These are phyloP conservation scores for Acyrthosiphon pisum DNA, from an alignment of 1,140 invertebrate genomes.

Conservation along the genomic window DNA sequence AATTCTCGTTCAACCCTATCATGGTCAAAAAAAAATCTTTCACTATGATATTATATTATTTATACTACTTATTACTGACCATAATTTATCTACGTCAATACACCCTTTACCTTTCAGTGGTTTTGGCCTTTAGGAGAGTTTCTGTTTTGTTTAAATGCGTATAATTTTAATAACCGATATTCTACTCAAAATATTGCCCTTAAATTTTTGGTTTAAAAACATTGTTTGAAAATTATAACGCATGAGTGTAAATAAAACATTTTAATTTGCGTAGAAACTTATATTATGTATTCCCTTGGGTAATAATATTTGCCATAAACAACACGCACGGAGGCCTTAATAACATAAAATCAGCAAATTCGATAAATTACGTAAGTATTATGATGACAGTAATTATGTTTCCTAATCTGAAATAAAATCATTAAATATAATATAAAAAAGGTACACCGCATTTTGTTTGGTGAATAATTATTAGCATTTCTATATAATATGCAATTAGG, in stretches of 20 bases:
- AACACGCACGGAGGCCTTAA: neutral
- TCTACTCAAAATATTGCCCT: neutral
- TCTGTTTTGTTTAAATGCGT: neutral
- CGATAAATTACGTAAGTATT: neutral
- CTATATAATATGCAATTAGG: neutral
- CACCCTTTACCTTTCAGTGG: neutral
- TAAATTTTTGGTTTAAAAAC: neutral
- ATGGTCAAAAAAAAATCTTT: neutral
- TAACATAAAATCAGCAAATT: constrained; percentile 5
- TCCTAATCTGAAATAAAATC: constrained; percentile 9
- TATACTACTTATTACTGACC: neutral
- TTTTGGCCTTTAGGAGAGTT: neutral
- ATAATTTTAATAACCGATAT: neutral
- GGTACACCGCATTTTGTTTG: neutral
- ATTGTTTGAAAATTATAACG: neutral
- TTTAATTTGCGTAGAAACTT: neutral
- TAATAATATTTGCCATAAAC: neutral
- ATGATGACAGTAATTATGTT: constrained; percentile 2
- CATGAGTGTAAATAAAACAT: neutral
- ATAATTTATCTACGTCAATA: neutral
- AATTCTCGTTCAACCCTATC: neutral
- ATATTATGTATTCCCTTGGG: neutral
- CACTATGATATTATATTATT: neutral
- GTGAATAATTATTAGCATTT: neutral
- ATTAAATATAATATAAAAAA: constrained; percentile 23